phyloP scores from a whole-genome alignment of 2,888 invertebrate species.

The Parthenolecanium corni region DNA sequence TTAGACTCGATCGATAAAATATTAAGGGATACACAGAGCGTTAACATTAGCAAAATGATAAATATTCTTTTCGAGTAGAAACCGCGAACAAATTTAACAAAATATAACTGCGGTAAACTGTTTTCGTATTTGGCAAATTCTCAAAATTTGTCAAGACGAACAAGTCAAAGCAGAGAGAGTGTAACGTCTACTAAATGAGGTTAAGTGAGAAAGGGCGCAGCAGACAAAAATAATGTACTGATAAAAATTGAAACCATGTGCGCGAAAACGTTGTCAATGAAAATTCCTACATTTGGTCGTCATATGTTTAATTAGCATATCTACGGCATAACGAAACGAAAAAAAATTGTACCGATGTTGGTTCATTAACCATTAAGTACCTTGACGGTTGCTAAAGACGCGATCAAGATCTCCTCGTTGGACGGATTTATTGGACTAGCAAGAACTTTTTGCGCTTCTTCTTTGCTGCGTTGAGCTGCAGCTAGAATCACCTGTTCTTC shows the following conservation, averaged over 20 bases:
- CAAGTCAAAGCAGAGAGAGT: not conserved
- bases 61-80: not conserved
- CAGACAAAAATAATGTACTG: not conserved
- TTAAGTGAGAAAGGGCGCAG: not conserved
- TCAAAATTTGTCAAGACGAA: not conserved
- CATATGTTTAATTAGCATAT: too few species aligned
- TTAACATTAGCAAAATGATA: too few species aligned
- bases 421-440: slow-evolving; percentile 1
- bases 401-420: not conserved
- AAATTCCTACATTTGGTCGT: not conserved
- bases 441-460: slow-evolving; percentile 1
- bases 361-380: not conserved
- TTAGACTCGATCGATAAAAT: not conserved
- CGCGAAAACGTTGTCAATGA: not conserved
- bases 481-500: not conserved
- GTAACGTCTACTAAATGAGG: slow-evolving; percentile 10
- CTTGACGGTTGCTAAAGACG: slow-evolving; percentile 17
- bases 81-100: not conserved
- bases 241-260: not conserved
- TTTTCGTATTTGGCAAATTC: slow-evolving; percentile 3
- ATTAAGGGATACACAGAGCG: not conserved
- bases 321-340: not conserved
- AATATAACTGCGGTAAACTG: not conserved
- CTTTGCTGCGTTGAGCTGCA: not conserved
- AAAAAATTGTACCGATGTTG: not conserved